These are phyloP conservation scores for Pristionchus maxplancki DNA, from an alignment of 2,888 invertebrate species.

Conservation along the genomic window DNA sequence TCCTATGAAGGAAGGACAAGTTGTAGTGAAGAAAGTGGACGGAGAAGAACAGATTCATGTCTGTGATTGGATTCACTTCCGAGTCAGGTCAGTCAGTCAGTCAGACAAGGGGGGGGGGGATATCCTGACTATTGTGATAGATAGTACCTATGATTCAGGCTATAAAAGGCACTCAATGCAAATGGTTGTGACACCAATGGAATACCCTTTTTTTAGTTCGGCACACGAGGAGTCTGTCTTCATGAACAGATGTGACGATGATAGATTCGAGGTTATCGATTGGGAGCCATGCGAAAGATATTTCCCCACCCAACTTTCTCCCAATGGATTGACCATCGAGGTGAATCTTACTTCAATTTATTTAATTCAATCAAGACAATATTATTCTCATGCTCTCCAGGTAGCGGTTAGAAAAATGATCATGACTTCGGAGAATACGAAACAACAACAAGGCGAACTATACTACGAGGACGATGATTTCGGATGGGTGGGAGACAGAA, in stretches of 20 bases:
- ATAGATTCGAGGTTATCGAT: neutral
- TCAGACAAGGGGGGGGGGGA: neutral
- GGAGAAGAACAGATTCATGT: neutral
- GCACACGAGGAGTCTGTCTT: neutral
- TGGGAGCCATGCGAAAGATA: neutral
- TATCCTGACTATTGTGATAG: no score
- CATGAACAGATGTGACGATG: neutral
- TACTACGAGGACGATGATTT: neutral
- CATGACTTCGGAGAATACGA: conserved; percentile 7
- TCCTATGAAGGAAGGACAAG: neutral
- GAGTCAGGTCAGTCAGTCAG: neutral
- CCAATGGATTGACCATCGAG: conserved; percentile 23
- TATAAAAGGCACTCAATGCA: no score
- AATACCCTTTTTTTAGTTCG: no score
- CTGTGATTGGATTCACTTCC: conserved; percentile 27
- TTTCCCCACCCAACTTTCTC: neutral
- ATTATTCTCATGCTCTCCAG: neutral
- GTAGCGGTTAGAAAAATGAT: neutral
- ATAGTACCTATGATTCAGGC: no score
- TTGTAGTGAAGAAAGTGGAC: neutral
- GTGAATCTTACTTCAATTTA: no score
- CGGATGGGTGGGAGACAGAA: conserved; percentile 4
- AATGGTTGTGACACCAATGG: no score
- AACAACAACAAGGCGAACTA: neutral
- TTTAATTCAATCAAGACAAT: neutral